A percentile compares a stretch with the other conserved stretches of the same genome.
These are phyloP conservation scores for Odocoileus virginianus DNA, from an alignment of 2,113 vertebrate genomes.

Conservation along the genomic window DNA sequence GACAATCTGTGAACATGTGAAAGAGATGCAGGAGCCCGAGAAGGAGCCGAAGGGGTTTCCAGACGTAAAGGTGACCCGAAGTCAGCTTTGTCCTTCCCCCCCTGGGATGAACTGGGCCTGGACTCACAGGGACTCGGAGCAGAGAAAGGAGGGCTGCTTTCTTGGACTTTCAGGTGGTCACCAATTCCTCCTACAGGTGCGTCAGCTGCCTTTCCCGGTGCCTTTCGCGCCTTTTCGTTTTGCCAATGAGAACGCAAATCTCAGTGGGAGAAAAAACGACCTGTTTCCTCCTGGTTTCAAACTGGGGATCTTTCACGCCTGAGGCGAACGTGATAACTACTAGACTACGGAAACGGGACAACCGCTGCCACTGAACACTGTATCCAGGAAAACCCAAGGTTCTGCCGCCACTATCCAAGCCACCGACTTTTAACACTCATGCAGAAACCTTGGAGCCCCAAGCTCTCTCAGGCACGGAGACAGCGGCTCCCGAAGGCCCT, in stretches of 20 bases:
- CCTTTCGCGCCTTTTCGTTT: neutral
- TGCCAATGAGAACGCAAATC: neutral
- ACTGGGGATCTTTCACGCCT: neutral
- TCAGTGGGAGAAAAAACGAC: accelerated
- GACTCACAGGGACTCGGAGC: neutral
- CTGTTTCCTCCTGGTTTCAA: neutral
- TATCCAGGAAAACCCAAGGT: accelerated
- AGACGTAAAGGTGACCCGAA: neutral
- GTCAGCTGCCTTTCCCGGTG: neutral
- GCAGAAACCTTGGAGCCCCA: neutral
- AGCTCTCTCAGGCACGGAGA: neutral
- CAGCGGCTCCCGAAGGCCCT: accelerated
- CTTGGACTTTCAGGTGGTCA: neutral
- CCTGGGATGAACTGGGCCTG: neutral
- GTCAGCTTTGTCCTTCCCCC: neutral
- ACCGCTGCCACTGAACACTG: accelerated
- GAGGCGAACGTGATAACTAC: neutral
- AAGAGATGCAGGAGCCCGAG: accelerated
- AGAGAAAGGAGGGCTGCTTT: neutral
- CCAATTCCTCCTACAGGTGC: neutral
- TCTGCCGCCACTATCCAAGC: neutral
- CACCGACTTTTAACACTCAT: neutral
- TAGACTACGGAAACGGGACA: accelerated
- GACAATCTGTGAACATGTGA: neutral
- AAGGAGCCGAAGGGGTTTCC: neutral